These are phyloP conservation scores for Caradrina clavipalpis DNA, from an alignment of 2,888 invertebrate genomes.

Conservation along the genomic window DNA sequence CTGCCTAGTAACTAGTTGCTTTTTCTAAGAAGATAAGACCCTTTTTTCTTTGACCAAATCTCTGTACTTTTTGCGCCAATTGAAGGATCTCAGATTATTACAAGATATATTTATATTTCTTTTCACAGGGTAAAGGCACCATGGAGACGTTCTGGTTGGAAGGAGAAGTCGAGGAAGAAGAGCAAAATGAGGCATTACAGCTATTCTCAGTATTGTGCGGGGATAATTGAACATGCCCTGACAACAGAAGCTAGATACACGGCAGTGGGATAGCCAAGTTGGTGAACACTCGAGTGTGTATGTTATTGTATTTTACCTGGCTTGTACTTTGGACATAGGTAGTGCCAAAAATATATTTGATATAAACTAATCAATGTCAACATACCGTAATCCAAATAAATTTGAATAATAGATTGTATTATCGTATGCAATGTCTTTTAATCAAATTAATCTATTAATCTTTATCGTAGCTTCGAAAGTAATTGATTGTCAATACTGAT, in stretches of 20 bases:
- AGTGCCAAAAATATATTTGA: not conserved
- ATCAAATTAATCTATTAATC: slow-evolving; percentile 9
- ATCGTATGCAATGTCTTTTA: not conserved
- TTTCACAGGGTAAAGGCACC: slow-evolving; percentile 95
- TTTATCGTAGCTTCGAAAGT: slow-evolving; percentile 24
- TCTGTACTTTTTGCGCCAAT: too few species aligned
- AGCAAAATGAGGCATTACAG: slow-evolving; percentile 83
- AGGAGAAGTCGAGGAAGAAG: slow-evolving; percentile 90
- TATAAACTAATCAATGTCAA: not conserved
- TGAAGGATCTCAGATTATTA: not conserved
- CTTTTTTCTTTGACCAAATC: too few species aligned
- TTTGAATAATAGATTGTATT: not conserved
- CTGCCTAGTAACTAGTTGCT: too few species aligned
- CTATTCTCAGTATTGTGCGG: slow-evolving; percentile 83
- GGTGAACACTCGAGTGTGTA: too few species aligned
- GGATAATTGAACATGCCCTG: slow-evolving; percentile 66
- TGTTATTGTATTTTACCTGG: not conserved
- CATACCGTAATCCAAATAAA: slow-evolving; percentile 21
- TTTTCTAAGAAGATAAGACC: too few species aligned
- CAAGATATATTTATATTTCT: not conserved
- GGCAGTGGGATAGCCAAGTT: too few species aligned
- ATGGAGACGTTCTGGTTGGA: slow-evolving; percentile 96
- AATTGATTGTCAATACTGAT: slow-evolving; percentile 43
- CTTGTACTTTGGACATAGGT: not conserved
- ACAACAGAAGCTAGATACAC: not conserved